Evolutionary conservation across 2,888 invertebrate genomes (phyloP).

Genomic region (Laspeyria flexula): DNA sequence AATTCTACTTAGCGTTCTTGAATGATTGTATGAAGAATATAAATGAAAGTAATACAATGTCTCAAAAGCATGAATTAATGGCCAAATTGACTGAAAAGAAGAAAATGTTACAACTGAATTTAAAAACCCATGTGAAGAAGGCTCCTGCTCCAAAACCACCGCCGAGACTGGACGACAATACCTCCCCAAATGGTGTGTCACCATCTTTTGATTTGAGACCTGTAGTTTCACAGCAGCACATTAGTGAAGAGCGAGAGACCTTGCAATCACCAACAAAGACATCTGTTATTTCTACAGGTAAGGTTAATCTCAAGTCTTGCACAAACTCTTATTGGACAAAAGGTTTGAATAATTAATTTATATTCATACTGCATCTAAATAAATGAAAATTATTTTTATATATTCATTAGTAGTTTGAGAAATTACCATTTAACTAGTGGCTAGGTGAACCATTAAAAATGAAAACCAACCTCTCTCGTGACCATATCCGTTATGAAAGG

Average conservation of each 20-base stretch:
- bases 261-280: conserved; percentile 65
- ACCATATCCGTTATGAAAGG: no score
- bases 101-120: conserved; percentile 80
- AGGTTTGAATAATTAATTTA: no score
- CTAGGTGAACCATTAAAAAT: no score
- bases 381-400: no score
- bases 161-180: conserved; percentile 72
- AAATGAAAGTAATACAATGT: conserved; percentile 71
- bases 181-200: conserved; percentile 79
- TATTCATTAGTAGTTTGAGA: no score
- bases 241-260: conserved; percentile 70
- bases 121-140: conserved; percentile 71
- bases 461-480: no score
- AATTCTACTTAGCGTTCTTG: conserved; percentile 90
- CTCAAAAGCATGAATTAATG: conserved; percentile 88
- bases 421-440: no score
- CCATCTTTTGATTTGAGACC: conserved; percentile 79
- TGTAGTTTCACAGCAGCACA: conserved; percentile 78
- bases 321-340: no score
- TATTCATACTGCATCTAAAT: no score
- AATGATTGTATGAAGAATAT: conserved; percentile 89
- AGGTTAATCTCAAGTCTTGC: conserved; percentile 9
- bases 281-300: conserved; percentile 61
- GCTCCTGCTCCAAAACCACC: conserved; percentile 78
- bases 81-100: conserved; percentile 88